A percentile compares a stretch with the other conserved stretches of the same genome.
These are phyloP conservation scores for Sclerodermus sp. DNA, from an alignment of 2,888 invertebrate genomes.

Conservation along the genomic window DNA sequence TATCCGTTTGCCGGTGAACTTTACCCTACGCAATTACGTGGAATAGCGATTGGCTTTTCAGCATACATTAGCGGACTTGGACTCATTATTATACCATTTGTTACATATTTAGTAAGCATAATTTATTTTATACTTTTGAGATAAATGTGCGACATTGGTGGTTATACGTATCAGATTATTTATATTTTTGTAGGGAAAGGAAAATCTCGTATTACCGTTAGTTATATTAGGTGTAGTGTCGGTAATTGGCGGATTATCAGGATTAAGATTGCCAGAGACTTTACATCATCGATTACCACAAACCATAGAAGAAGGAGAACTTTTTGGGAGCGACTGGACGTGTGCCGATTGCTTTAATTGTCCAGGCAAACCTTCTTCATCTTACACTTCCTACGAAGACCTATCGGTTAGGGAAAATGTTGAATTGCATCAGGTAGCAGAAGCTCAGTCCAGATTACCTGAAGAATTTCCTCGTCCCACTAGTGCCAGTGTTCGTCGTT, in stretches of 20 bases:
- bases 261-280: conserved; percentile 82
- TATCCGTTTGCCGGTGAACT: conserved; percentile 92
- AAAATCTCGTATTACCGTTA: conserved; percentile 79
- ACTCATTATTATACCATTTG: conserved; percentile 85
- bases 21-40: conserved; percentile 87
- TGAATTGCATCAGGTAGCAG: conserved; percentile 50
- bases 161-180: no score
- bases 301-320: conserved; percentile 85
- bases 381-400: conserved; percentile 73
- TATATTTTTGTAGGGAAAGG: conserved; percentile 72
- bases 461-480: conserved; percentile 33
- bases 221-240: conserved; percentile 84
- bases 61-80: conserved; percentile 90
- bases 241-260: conserved; percentile 78
- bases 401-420: conserved; percentile 63
- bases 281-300: conserved; percentile 81
- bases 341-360: conserved; percentile 75
- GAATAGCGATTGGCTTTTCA: conserved; percentile 87
- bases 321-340: conserved; percentile 82
- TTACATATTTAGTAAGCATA: conserved; percentile 80
- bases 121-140: conserved; percentile 2
- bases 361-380: conserved; percentile 64
- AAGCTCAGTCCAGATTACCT: conserved; percentile 22
- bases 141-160: neutral
- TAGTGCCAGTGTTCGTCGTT: conserved; percentile 57